Evolutionary conservation across 2,888 invertebrate genomes (phyloP), one percentile per base, ranked within the genome.

Genomic region (Drosophila suboccidentalis): DNA sequence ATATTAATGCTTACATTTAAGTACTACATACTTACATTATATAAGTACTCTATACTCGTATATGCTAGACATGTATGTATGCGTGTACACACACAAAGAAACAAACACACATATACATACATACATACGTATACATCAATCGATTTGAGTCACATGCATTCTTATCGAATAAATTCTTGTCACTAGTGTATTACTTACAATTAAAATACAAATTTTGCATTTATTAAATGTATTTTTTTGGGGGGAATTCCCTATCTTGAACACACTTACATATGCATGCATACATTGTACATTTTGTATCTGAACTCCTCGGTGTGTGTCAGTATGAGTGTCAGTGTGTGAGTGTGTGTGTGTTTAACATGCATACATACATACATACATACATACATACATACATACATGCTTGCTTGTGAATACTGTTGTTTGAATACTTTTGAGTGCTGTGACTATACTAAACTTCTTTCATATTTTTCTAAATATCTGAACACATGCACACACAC

Each of bases 81-180:
- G 22, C 39, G 19, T 38, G 26, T 8, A 29, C 29, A 47, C n/a
- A 26, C 22, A 13, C 38, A 43, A 34, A 15, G 17, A 39, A 26
- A 49, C 22, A 44, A 11, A 22, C 22, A 13, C 11, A 11, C 36
- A 50, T 19, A n/a, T 13, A 36, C 38, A 74, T 39, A 36, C 38
- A 74, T 39, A 74, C 64, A 63, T 36, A 70, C 70, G 63, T 38
- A 54, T 47, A 59, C 32, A 17, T 39, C 13, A 29, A 54, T 43
- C 34, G n/a, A 39, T 61, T 44, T 46, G 22, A n/a, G 36, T 36
- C 61, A 59, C 38, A 49, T 59, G 36, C 38, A 34, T 22, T n/a
- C 54, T 61, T 54, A 54, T 44, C 8, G 6, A 38, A 36, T 38
- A 54, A 36, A 34, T 26, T 4, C 17, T n/a, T n/a, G n/a, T n/a